Base-by-base conservation (phyloP, 2,888 invertebrate species). In the Trissoscelio sp. region DNA sequence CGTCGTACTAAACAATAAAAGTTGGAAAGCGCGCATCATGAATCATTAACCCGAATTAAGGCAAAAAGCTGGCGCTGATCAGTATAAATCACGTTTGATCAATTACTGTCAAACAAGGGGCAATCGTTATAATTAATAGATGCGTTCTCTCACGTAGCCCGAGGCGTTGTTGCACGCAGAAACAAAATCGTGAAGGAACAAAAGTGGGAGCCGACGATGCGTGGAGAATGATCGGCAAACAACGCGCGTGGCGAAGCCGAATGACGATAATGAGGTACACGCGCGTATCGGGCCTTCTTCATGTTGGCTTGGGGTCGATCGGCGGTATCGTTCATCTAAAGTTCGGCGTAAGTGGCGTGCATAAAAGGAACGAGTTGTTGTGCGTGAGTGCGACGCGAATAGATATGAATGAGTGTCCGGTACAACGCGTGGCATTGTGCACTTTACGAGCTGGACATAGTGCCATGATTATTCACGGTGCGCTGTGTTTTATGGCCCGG, bases 391-490 rank as follows among this genome's bases (percentile, higher is more conserved):
- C 70, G 81, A 79, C 58, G 74, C 67, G 58, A 60, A 77, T 53
- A 66, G 67, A 79, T 78, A 79, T 70, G 64, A 78, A 72, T 79
- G 79, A 70, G 80, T 64, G 83, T 79, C 83, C 78, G 75, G 79
- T 69, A 79, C 77, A 83, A 73, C 67, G 79, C 67, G 78, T 64
- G 81, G 82, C 86, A 88, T 90, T 88, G 89, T 90, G 89, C 88
- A 86, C 86, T 90, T 90, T 91, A 89, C 89, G 89, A 86, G 84
- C 79, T 80, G 86, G 85, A 86, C 88, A 87, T 86, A 85, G 85
- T 86, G 88, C 89, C 89, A 88, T 89, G 90, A 91, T 91, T 91
- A 91, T 91, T 90, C 90, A 91, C 91, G 91, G 89, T 86, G 89
- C 87, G 86, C 90, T 91, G 91, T 89, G 89, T 91, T 91, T 91